Percentiles rank a stretch among this genome's conserved stretches.
Evolutionary conservation across 1,140 invertebrate genomes (phyloP).

Genomic region (Drosophila pachea): DNA sequence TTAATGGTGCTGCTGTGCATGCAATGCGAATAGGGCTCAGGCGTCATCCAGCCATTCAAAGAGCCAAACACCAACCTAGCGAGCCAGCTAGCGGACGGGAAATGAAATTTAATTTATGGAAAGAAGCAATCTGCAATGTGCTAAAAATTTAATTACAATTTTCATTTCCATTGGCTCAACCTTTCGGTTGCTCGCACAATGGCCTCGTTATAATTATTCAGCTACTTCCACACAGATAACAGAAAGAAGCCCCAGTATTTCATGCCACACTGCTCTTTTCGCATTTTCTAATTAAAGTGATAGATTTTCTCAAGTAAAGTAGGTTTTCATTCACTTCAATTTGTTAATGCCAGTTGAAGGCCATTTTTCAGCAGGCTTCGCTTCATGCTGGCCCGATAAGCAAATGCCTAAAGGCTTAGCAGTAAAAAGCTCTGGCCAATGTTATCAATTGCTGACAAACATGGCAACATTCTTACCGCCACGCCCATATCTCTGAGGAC

Average conservation of each 20-base stretch:
- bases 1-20: conserved; percentile 74
- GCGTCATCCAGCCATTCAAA: conserved; percentile 13
- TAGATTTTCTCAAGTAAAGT: conserved; percentile 51
- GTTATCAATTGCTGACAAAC: conserved; percentile 33
- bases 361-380: conserved; percentile 47
- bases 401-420: conserved; percentile 57
- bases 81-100: conserved; percentile 41
- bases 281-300: conserved; percentile 68
- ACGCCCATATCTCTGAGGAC: conserved; percentile 21
- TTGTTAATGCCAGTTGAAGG: conserved; percentile 55
- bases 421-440: conserved; percentile 20
- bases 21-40: conserved; percentile 42
- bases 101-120: conserved; percentile 76
- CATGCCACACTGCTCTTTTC: not conserved
- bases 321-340: conserved; percentile 53
- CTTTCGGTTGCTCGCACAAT: conserved; percentile 50
- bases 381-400: conserved; percentile 42
- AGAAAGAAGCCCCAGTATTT: conserved; percentile 32
- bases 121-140: conserved; percentile 60
- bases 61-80: conserved; percentile 11
- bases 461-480: conserved; percentile 25
- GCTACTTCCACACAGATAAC: conserved; percentile 28
- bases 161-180: conserved; percentile 67
- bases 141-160: conserved; percentile 78
- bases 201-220: conserved; percentile 54